Percentiles rank a stretch among this genome's conserved stretches.
Evolutionary conservation across 2,113 vertebrate species (phyloP).

Genomic region (Sturnira hondurensis): DNA sequence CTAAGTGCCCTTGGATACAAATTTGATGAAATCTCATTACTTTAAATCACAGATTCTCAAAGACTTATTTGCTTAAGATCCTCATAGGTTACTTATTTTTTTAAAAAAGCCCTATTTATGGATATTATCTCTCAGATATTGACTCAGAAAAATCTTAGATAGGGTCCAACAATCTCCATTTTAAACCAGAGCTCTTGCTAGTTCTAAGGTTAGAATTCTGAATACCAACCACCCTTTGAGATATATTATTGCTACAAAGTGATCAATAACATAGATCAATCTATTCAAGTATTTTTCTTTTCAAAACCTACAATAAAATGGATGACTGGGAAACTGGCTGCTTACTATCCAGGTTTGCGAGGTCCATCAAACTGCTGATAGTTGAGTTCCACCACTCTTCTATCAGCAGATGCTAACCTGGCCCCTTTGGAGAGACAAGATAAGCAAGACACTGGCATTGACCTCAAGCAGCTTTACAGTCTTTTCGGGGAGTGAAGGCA

Average conservation of each 20-base stretch:
- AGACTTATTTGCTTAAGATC: neutral
- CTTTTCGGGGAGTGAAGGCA: neutral
- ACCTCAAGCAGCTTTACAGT: neutral
- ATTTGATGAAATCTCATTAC: neutral
- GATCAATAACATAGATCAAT: neutral
- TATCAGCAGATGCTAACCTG: neutral
- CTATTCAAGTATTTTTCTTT: neutral
- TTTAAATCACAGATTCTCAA: neutral
- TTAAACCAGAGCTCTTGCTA: neutral
- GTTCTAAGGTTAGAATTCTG: neutral
- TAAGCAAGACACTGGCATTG: neutral
- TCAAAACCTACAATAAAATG: neutral
- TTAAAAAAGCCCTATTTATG: neutral
- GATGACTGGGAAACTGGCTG: neutral
- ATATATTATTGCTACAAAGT: neutral
- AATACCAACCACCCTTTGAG: neutral
- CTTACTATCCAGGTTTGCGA: neutral
- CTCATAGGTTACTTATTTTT: neutral
- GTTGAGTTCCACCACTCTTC: neutral
- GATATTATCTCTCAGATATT: neutral
- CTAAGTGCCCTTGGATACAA: neutral
- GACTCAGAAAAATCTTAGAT: neutral
- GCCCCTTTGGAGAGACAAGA: neutral
- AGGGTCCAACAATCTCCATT: neutral
- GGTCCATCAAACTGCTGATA: neutral